Evolutionary conservation across 1,140 invertebrate genomes (phyloP), one percentile per base, ranked within the genome.

Genomic region (Argopecten irradians): DNA sequence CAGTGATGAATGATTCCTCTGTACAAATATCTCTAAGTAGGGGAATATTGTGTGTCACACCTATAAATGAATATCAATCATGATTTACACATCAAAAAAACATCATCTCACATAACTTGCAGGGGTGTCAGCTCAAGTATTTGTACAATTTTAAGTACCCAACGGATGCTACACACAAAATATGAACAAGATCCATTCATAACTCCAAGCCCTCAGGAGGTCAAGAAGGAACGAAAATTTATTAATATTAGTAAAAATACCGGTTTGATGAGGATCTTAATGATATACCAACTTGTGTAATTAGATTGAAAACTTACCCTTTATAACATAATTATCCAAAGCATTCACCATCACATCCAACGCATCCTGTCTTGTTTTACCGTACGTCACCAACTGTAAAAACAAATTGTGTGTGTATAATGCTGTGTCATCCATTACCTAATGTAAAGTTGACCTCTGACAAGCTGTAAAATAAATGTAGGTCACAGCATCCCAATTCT

Each of bases 41-140:
- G 8, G 97, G 96, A 91, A 97, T 97, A 92, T 97, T 97, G 92
- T 97, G 97, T 0, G 96, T 97, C 2, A 97, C 96, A 88, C 97
- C 97, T 96, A 90, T 22, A 87, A 14, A 87, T 41, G 88, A 41
- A 87, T 46, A 90, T 86, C 39, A 16, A 0, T 39, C 32, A 19
- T 34, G 16, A 2, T 33, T 82, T 55, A 41, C n/a, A 22, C 86
- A 43, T 34, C 88, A 93, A n/a, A 0, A 82, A 16, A 87, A 55
- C 16, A 71, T 19, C 28, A 82, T 34, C n/a, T 83, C 5, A 8
- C 8, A 36, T 36, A 41, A 35, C 43, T 22, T 41, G 8, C 34
- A 11, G 43, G 55, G 14, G 34, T 55, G 82, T 83, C n/a, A 0
- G 14, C 19, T 3, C 0, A n/a, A 84, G 83, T 33, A n/a, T 84